A percentile compares a stretch with the other conserved stretches of the same genome.
phyloP scores from a whole-genome alignment of 1,140 invertebrate species.

The Eciton burchellii region DNA sequence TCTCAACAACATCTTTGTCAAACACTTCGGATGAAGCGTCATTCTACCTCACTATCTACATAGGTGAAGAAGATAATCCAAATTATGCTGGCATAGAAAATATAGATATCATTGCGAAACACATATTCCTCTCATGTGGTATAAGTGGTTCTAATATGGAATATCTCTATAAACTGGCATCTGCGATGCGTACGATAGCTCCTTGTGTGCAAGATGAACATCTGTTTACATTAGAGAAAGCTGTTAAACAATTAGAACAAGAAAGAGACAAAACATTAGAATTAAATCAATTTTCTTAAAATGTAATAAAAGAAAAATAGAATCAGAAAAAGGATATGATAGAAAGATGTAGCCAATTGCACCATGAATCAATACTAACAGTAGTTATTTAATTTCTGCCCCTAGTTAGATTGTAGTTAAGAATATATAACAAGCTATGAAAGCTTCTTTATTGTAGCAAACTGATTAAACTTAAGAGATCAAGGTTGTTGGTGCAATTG shows the following conservation, averaged over 20 bases:
- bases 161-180: constrained; percentile 94
- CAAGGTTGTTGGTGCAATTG: constrained; percentile 9
- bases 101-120: constrained; percentile 91
- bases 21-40: constrained; percentile 79
- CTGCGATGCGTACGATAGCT: constrained; percentile 91
- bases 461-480: neutral
- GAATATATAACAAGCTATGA: neutral
- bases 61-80: constrained; percentile 92
- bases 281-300: constrained; percentile 51
- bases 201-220: constrained; percentile 91
- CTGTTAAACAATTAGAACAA: constrained; percentile 84
- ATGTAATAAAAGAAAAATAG: too few species aligned
- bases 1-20: constrained; percentile 9
- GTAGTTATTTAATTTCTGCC: neutral
- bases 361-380: neutral
- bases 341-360: constrained; percentile 31
- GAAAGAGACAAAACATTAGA: constrained; percentile 59
- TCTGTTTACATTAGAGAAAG: constrained; percentile 91
- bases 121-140: constrained; percentile 90
- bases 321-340: too few species aligned
- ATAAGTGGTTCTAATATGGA: constrained; percentile 95
- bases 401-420: neutral
- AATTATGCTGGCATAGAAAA: constrained; percentile 92
- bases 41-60: constrained; percentile 93
- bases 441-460: neutral